Evolutionary conservation across 2,888 invertebrate species (phyloP), one percentile per base, ranked within the genome.

Genomic region (Thalpophila matura): DNA sequence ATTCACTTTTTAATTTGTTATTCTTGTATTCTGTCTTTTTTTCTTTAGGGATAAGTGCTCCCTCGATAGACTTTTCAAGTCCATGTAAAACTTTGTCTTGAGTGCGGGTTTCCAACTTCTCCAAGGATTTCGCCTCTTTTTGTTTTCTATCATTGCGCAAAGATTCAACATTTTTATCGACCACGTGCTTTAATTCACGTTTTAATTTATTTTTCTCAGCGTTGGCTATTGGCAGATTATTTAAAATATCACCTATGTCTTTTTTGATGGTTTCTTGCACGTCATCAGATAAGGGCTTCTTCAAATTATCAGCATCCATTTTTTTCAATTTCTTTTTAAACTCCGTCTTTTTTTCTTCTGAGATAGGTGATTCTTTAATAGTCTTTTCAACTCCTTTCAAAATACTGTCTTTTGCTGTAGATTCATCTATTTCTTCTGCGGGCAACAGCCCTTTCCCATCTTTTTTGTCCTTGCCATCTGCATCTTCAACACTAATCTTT

Each of bases 1-100:
- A 46, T n/a, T 60, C 49, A 4, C 40, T 60, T 45, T 68, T 68
- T 2, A 67, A 55, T 27, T 50, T 47, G 24, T 65, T 57, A 31
- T 62, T 77, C 40, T 71, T 64, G 1, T 58, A 14, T 1, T 14
- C 26, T 1, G 0, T 9, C 9, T 33, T 53, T 7, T 40, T 46
- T 1, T 40, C 18, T 6, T 29, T 4, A 0, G 56, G 27, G 2
- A 63, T 7, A 1, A 4, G 14, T 31, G 45, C 20, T 18, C 29
- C 26, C 2, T 42, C 49, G 7, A 57, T 33, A 4, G 33, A 10
- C 9, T 42, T n/a, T 14, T 42, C 31, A 16, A 54, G 12, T 35
- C n/a, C 43, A 4, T 14, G 9, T 14, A 54, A 3, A 18, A 43
- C 26, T 1, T 24, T 26, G 3, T 54, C 14, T 20, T 38, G 18